Base-by-base conservation (phyloP, 2,888 invertebrate species). In the Drosophila maculinotata region DNA sequence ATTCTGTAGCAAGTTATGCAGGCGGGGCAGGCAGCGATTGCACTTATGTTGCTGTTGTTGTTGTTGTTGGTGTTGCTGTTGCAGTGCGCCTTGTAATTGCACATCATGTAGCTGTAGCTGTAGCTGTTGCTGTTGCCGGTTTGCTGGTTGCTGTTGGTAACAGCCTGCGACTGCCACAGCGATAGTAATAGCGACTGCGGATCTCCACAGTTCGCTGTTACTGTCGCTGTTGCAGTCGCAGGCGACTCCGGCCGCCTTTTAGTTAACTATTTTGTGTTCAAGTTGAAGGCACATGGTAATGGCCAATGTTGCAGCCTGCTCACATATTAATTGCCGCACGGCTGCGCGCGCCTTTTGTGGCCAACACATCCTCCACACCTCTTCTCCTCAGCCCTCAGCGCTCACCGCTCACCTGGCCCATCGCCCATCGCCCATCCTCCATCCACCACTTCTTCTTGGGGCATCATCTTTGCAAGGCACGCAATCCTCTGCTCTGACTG, bases 251-350 rank as follows among this genome's bases (percentile, higher is more conserved):
- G 63, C 69, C 66, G 82, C 82, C 88, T 86, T 87, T 88, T 86
- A 88, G 88, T 83, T 87, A 88, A 87, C 88, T 87, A 84, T 84
- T 88, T 88, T 87, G 84, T 84, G 83, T 84, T 84, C 87, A 84
- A 84, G 81, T 83, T 83, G 83, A 84, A 84, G 83, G 83, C 83
- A 88, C 83, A 84, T 84, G 83, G 87, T 84, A 84, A 84, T 84
- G 85, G 83, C 84, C 81, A 87, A 87, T 87, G 81, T 82, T 87
- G 80, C 88, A 83, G 81, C 87, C 65, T 71, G 87, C 82, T 81
- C 87, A 84, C 88, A 88, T 84, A 84, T 84, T 84, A 84, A 84
- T 84, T 84, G 83, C 88, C 88, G 81, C 87, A 83, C 81, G 84
- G 84, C 69, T 88, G 87, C 87, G 83, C 87, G 88, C 84, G 87